phyloP scores from a whole-genome alignment of 2,797 vertebrate genomes.

The Gila robusta region DNA sequence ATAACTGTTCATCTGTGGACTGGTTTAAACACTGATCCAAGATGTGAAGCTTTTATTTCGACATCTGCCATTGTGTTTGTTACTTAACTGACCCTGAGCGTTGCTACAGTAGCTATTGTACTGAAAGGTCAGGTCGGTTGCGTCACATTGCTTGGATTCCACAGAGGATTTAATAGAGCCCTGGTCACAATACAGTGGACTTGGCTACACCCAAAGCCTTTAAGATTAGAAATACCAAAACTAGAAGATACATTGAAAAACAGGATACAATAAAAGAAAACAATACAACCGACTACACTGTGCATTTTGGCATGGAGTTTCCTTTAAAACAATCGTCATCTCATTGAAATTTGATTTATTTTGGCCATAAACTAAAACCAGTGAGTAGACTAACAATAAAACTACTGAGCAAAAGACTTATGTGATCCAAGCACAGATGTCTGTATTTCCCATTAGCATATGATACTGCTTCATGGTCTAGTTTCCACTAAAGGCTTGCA shows the following conservation, averaged over 20 bases:
- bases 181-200: conserved; percentile 13
- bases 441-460: conserved; percentile 43
- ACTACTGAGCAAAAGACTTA: conserved; percentile 1
- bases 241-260: not conserved
- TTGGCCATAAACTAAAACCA: not conserved
- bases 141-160: conserved; percentile 53
- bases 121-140: conserved; percentile 42
- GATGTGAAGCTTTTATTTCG: not conserved
- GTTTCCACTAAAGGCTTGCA: conserved; percentile 29
- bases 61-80: conserved; percentile 19
- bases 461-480: conserved; percentile 10
- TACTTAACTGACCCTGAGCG: conserved; percentile 27
- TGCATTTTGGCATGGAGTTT: not conserved
- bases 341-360: conserved; percentile 23
- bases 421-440: conserved; percentile 1
- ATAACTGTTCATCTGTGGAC: not conserved
- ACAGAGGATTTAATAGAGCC: conserved; percentile 39
- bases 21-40: not conserved
- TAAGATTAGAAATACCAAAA: conserved; percentile 31
- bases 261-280: not conserved
- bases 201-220: conserved; percentile 19
- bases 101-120: conserved; percentile 46
- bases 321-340: not conserved
- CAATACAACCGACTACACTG: not conserved
- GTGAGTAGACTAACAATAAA: not conserved